Evolutionary conservation across 2,888 invertebrate genomes (phyloP), one percentile per base, ranked within the genome.

Genomic region (Leucophenga montana): DNA sequence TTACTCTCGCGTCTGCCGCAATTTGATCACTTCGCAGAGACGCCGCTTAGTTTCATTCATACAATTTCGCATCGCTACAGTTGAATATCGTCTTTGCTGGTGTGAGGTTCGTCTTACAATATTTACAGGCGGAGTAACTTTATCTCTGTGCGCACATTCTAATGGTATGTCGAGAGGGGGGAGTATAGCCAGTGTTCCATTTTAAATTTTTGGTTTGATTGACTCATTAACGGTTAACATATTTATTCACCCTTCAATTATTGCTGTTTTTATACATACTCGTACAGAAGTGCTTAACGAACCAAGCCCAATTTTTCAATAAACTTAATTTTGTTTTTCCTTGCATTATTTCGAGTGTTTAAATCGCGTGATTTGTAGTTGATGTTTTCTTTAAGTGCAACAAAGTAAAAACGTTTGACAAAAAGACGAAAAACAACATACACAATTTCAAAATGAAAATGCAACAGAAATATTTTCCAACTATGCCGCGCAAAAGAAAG

Each of bases 301-400:
- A n/a, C 57, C 57, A 33, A 57, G 31, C 57, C 31, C n/a, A n/a
- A 9, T n/a, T 57, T 31, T 57, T 57, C n/a, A n/a, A n/a, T n/a
- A n/a, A n/a, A n/a, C n/a, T 57, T 57, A 11, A 56, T 20, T 20
- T 13, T 56, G 8, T 57, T 39, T 39, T 39, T 39, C 9, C 9
- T 39, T 11, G 11, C 1, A 33, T 11, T 39, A 39, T 39, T 39
- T 39, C 27, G 11, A 39, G 8, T 39, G 8, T 11, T 5, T 8
- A 5, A 39, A 11, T 39, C 9, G 39, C 39, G 39, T 39, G 39
- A 39, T 39, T 27, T 39, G 39, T 39, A 39, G 27, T 27, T 27
- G 3, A 27, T 27, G 27, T 27, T 27, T 27, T 27, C 27, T 27
- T 27, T 27, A 27, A 27, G 39, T 39, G 16, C 53, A 53, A 53